Conservation (phyloP, 2,888 invertebrate species). For the Ormyrus rosae region DNA sequence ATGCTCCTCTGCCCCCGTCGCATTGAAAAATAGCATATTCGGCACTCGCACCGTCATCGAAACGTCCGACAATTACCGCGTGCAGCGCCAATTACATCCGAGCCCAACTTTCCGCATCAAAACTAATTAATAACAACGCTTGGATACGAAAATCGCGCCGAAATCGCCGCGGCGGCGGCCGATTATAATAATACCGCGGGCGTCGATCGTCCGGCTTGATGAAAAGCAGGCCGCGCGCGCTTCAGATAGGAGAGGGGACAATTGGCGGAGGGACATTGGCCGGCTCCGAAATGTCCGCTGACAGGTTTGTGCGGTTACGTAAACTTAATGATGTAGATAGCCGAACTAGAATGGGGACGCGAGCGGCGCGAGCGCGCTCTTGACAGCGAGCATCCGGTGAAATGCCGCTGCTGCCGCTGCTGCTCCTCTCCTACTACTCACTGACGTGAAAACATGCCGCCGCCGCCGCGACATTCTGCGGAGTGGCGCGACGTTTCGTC, state of each 20-base stretch:
- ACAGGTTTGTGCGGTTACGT: slow-evolving; percentile 73
- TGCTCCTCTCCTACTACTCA: background rate
- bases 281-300: slow-evolving; percentile 70
- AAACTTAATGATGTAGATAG: slow-evolving; percentile 71
- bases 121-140: no score
- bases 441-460: no score
- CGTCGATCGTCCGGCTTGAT: slow-evolving; percentile 32
- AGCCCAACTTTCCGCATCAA: no score
- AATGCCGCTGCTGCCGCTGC: slow-evolving; percentile 49
- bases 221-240: slow-evolving; percentile 39
- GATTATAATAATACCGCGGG: slow-evolving; percentile 20
- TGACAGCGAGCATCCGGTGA: slow-evolving; percentile 66
- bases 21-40: no score
- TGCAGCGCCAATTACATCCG: no score
- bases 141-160: no score
- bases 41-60: no score
- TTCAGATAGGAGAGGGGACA: background rate
- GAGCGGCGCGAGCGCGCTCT: slow-evolving; percentile 47
- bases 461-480: no score
- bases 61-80: no score
- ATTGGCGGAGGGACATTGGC: slow-evolving; percentile 60
- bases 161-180: no score
- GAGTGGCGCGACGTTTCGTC: no score
- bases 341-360: slow-evolving; percentile 71
- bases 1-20: no score